Evolutionary conservation across 2,113 vertebrate genomes (phyloP).

Genomic region (Sylvia atricapilla): DNA sequence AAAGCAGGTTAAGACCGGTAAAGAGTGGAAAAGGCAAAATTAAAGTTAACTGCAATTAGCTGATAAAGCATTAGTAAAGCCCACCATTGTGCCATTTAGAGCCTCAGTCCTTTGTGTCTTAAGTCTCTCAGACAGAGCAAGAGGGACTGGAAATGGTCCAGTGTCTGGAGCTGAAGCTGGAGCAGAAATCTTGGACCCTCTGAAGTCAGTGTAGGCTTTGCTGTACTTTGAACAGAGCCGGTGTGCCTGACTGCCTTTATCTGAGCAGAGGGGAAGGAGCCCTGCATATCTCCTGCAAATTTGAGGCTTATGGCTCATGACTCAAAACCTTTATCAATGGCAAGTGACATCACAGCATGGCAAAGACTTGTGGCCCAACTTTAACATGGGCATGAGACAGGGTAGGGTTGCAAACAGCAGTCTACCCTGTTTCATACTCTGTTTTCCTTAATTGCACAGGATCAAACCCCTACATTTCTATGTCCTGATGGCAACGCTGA

Average conservation of each 20-base stretch:
- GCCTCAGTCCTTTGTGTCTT: slow-evolving; percentile 12
- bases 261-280: not conserved
- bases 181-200: not conserved
- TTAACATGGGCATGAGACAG: not conserved
- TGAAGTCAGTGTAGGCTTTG: slow-evolving; percentile 4
- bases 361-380: not conserved
- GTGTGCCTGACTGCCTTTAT: not conserved
- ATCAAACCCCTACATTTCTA: not conserved
- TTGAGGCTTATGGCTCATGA: not conserved
- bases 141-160: not conserved
- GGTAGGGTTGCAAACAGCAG: not conserved
- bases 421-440: not conserved
- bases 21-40: slow-evolving; percentile 36
- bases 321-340: not conserved
- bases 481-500: not conserved
- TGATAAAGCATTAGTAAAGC: not conserved
- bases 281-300: not conserved
- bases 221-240: not conserved
- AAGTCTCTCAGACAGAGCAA: not conserved
- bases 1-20: not conserved
- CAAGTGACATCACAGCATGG: not conserved
- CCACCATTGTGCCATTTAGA: slow-evolving; percentile 13
- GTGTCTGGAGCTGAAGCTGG: not conserved
- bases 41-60: not conserved
- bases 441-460: not conserved